Percentiles rank a stretch among this genome's conserved stretches.
Conservation (phyloP, 2,113 vertebrate genomes). For the human (Homo sapiens) region DNA sequence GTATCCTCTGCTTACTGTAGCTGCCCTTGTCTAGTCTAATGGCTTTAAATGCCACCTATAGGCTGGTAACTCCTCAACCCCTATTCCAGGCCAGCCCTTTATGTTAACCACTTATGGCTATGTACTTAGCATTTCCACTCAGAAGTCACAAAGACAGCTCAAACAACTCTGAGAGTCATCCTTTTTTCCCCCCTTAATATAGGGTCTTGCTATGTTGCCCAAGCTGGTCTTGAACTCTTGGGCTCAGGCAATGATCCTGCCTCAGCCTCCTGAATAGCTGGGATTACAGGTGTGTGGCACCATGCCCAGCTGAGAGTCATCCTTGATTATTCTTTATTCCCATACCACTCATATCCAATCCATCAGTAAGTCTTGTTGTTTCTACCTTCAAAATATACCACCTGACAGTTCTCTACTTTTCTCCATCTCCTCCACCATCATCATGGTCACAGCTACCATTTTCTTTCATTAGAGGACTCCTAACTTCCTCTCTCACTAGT, state of each 20-base stretch:
- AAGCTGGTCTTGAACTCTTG: background rate
- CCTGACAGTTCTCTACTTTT: background rate
- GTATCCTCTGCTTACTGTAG: background rate
- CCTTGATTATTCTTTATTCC: background rate
- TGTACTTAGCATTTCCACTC: background rate
- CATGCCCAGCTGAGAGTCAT: background rate
- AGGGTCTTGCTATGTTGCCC: background rate
- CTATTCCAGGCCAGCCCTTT: background rate
- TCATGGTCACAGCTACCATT: background rate
- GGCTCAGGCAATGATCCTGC: background rate
- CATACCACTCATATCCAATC: too few relatives aligned
- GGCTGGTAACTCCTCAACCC: background rate
- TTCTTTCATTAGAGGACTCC: background rate
- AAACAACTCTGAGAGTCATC: background rate
- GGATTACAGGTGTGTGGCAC: background rate
- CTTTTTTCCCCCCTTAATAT: fast-evolving
- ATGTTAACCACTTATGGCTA: background rate
- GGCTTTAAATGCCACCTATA: background rate
- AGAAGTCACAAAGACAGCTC: background rate
- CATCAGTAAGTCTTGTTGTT: background rate
- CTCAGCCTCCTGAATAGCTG: background rate
- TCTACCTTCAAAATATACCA: background rate
- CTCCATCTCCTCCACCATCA: background rate
- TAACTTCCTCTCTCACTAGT: background rate
- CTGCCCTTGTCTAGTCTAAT: background rate